Base-by-base conservation (phyloP, 2,113 vertebrate species). In the Agelaius tricolor region DNA sequence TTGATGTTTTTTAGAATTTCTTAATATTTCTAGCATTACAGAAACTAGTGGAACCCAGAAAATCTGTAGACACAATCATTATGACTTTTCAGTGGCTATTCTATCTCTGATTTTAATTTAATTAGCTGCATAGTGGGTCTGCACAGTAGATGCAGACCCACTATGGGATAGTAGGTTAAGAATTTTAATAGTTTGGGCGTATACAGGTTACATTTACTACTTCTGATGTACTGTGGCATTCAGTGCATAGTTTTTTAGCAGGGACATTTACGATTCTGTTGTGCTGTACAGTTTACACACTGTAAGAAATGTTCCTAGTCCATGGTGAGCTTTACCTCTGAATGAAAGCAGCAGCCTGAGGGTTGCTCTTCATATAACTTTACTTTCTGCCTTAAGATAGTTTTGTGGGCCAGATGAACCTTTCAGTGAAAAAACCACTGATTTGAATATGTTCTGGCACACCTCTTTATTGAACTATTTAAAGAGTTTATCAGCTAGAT, bases 151-250 rank as follows among this genome's bases (percentile, higher is more conserved):
- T 85, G 47, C 47, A 49, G 47, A 49, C 47, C 7, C 13, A 49
- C 47, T 24, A 24, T 49, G 74, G 35, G 24, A 27, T 0, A 3
- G 10, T 5, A 55, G 13, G 15, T 30, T 23, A 75, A 68, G 28
- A 59, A 46, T 82, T 71, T 87, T 41, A 10, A 41, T 44, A 58
- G 1, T 35, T 58, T 9, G 9, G 5, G 30, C 27, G 10, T 22
- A 7, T 8, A 10, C 0, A 3, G 11, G 19, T 61, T 71, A 47
- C 13, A 4, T 7, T 47, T n/a, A 28, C 37, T 65, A 35, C 2
- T 22, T 61, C 26, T 63, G 11, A 35, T 19, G 20, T 69, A 52
- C 55, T n/a, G 33, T 51, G 30, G 47, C 47, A 67, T 43, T 46
- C 43, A 31, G 5, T 28, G 21, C 8, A 15, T 12, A 10, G 22